Percentiles rank a stretch among this genome's conserved stretches.
Conservation (phyloP, 2,888 invertebrate species). For the Troglohyphantes excavatus region DNA sequence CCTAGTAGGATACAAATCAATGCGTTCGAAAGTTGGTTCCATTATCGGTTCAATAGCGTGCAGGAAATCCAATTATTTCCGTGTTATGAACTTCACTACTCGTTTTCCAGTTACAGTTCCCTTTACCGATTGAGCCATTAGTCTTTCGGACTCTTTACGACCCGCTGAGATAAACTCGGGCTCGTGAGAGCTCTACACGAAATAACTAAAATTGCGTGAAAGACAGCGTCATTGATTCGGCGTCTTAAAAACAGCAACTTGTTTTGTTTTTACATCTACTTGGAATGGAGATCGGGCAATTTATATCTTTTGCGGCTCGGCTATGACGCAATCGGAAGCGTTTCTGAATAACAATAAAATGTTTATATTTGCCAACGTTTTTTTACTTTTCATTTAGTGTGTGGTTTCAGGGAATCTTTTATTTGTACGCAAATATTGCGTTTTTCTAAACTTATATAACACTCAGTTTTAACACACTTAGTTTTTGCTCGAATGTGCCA, state of each 20-base stretch:
- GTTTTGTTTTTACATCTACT: not conserved
- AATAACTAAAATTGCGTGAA: slow-evolving; percentile 62
- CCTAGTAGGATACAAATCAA: slow-evolving; percentile 12
- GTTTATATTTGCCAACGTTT: no score
- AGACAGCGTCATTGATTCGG: slow-evolving; percentile 47
- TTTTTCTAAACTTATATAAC: no score
- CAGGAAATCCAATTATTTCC: slow-evolving; percentile 61
- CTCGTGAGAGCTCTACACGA: slow-evolving; percentile 43
- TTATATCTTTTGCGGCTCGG: not conserved
- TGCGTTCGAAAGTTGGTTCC: slow-evolving; percentile 26
- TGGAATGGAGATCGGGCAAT: not conserved
- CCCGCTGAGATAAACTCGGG: slow-evolving; percentile 45
- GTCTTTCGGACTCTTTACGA: not conserved
- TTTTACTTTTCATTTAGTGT: no score
- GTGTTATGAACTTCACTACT: slow-evolving; percentile 54
- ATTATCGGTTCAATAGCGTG: slow-evolving; percentile 61
- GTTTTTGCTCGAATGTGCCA: no score
- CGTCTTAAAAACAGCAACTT: slow-evolving; percentile 45
- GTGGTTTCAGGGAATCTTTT: no score
- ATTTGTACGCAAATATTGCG: no score
- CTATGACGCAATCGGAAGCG: not conserved
- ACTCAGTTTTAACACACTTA: no score
- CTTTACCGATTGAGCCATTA: slow-evolving; percentile 56
- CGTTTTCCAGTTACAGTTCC: slow-evolving; percentile 36
- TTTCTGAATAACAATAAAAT: no score